Conservation (phyloP, 2,113 vertebrate species). For the Charadrius vociferus region DNA sequence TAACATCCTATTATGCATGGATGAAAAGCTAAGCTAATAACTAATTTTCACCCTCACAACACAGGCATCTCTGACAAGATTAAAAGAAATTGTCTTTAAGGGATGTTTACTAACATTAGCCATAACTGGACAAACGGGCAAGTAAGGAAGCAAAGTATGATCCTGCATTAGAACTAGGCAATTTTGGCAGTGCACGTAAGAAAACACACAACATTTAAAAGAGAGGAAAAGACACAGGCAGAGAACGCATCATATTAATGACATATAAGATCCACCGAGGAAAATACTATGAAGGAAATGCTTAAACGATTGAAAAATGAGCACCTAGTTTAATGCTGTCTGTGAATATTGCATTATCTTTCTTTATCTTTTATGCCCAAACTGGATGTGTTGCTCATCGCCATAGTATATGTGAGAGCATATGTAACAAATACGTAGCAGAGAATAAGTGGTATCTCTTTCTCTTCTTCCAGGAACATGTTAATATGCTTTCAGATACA, state of each 20-base stretch:
- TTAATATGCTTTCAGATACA: not conserved
- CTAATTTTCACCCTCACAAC: slow-evolving; percentile 57
- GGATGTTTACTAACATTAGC: slow-evolving; percentile 38
- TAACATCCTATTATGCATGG: slow-evolving; percentile 56
- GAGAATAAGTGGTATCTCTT: not conserved
- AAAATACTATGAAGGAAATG: not conserved
- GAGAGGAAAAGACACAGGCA: not conserved
- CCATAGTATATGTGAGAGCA: not conserved
- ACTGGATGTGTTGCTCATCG: not conserved
- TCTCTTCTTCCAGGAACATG: not conserved
- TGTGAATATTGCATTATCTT: not conserved
- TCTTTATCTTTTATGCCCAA: not conserved
- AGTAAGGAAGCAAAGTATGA: not conserved
- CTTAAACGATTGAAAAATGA: not conserved
- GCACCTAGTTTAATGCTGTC: not conserved
- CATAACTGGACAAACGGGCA: slow-evolving; percentile 16
- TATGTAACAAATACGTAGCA: not conserved
- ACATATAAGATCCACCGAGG: not conserved
- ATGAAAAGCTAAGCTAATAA: slow-evolving; percentile 68
- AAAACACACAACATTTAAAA: not conserved
- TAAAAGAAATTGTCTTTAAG: slow-evolving; percentile 48
- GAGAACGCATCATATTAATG: not conserved
- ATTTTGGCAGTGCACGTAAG: not conserved
- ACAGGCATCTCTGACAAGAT: slow-evolving; percentile 31
- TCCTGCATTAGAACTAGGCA: not conserved